These are phyloP conservation scores for Formicarius rufipectus DNA, from an alignment of 2,113 vertebrate species.

Conservation along the genomic window DNA sequence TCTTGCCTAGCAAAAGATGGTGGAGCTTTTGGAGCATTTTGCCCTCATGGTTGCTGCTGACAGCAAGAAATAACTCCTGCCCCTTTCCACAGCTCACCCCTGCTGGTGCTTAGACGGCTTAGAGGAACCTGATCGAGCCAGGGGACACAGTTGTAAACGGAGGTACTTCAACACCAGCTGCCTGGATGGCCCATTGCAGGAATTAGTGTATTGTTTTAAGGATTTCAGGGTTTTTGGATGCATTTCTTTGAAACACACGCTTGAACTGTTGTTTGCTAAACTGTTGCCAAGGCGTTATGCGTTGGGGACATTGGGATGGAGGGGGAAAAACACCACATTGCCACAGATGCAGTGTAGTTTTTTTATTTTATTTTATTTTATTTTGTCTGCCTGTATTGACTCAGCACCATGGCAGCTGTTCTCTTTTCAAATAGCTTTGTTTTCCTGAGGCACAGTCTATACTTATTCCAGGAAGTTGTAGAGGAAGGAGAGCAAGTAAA, in stretches of 20 bases:
- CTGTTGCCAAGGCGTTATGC: background rate
- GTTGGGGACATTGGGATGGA: slow-evolving; percentile 13
- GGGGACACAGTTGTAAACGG: background rate
- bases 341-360: slow-evolving; percentile 49
- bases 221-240: slow-evolving; percentile 29
- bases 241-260: background rate
- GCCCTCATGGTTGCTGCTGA: background rate
- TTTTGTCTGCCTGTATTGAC: slow-evolving; percentile 64
- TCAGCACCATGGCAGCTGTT: slow-evolving; percentile 68
- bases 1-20: background rate
- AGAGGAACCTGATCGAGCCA: background rate
- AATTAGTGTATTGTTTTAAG: background rate
- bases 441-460: slow-evolving; percentile 56
- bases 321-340: background rate
- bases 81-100: background rate
- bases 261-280: slow-evolving; percentile 29
- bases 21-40: background rate
- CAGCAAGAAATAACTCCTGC: background rate
- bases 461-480: slow-evolving; percentile 55
- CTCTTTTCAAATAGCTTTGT: slow-evolving; percentile 68
- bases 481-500: slow-evolving; percentile 32
- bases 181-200: slow-evolving; percentile 9
- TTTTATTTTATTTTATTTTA: slow-evolving; percentile 39
- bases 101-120: background rate
- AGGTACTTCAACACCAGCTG: background rate